Percentiles rank a stretch among this genome's conserved stretches.
Evolutionary conservation across 2,888 invertebrate genomes (phyloP).

Genomic region (Mythimna ferrago): DNA sequence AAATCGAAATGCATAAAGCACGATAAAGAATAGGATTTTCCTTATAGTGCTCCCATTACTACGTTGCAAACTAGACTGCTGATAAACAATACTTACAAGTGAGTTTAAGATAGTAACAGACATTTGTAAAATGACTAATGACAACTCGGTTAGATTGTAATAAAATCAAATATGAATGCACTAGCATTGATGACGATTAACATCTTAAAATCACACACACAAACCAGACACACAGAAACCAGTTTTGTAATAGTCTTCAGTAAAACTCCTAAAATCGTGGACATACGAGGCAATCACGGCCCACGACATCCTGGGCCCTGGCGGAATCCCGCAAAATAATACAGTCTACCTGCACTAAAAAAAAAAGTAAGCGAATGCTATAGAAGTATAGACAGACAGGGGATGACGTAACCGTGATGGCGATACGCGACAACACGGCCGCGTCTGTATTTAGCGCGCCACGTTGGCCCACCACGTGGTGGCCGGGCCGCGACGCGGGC

Average conservation of each 20-base stretch:
- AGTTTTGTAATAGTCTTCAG: slow-evolving; percentile 18
- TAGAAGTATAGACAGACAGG: slow-evolving; percentile 46
- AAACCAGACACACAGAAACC: slow-evolving; percentile 50
- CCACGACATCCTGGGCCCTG: slow-evolving; percentile 35
- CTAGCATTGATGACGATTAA: slow-evolving; percentile 5
- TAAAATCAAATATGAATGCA: neutral
- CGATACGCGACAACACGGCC: slow-evolving; percentile 62
- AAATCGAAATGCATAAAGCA: slow-evolving; percentile 8
- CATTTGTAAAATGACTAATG: slow-evolving; percentile 6
- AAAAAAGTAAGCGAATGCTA: slow-evolving; percentile 36
- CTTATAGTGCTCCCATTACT: neutral
- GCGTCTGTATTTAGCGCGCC: slow-evolving; percentile 66
- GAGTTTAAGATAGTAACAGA: neutral
- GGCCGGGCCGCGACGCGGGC: slow-evolving; percentile 61
- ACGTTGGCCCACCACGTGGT: slow-evolving; percentile 66
- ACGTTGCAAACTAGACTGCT: neutral
- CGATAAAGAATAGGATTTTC: slow-evolving; percentile 15
- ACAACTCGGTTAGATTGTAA: neutral
- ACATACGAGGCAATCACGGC: slow-evolving; percentile 21
- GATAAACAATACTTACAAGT: neutral
- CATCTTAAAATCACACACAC: slow-evolving; percentile 12
- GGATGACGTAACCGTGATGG: slow-evolving; percentile 62
- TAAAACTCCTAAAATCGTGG: slow-evolving; percentile 20
- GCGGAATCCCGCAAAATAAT: slow-evolving; percentile 41
- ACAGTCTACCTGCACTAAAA: slow-evolving; percentile 50